phyloP scores from a whole-genome alignment of 2,797 vertebrate species.

The Alosa sapidissima region DNA sequence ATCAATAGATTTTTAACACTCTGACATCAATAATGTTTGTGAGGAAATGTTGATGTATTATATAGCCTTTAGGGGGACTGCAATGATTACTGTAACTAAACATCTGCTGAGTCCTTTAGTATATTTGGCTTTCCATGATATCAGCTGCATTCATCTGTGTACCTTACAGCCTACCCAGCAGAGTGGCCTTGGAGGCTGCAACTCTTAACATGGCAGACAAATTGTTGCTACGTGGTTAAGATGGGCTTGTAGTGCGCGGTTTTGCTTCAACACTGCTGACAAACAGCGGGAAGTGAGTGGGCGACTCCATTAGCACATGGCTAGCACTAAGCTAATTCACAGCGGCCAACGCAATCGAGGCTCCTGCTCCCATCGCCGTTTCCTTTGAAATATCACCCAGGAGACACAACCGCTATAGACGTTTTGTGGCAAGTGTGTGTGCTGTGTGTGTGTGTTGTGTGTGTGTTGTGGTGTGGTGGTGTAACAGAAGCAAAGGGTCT shows the following conservation, averaged over 20 bases:
- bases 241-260: background rate
- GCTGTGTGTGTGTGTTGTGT: conserved; percentile 34
- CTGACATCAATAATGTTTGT: conserved; percentile 19
- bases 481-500: background rate
- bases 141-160: background rate
- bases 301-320: conserved; percentile 45
- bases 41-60: background rate
- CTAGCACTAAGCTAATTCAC: conserved; percentile 50
- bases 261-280: background rate
- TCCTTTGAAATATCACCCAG: conserved; percentile 50
- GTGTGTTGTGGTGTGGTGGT: background rate
- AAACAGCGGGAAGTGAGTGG: conserved; percentile 18
- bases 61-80: background rate
- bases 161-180: background rate
- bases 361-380: conserved; percentile 40
- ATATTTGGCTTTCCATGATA: background rate
- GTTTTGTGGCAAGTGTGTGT: conserved; percentile 42
- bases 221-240: background rate
- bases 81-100: background rate
- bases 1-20: background rate
- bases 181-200: background rate
- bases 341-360: conserved; percentile 36
- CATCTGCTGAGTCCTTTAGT: background rate
- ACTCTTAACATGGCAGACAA: background rate
- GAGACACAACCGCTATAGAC: conserved; percentile 51